Base-by-base conservation (phyloP, 2,888 invertebrate genomes). In the Tetragonisca angustula region DNA sequence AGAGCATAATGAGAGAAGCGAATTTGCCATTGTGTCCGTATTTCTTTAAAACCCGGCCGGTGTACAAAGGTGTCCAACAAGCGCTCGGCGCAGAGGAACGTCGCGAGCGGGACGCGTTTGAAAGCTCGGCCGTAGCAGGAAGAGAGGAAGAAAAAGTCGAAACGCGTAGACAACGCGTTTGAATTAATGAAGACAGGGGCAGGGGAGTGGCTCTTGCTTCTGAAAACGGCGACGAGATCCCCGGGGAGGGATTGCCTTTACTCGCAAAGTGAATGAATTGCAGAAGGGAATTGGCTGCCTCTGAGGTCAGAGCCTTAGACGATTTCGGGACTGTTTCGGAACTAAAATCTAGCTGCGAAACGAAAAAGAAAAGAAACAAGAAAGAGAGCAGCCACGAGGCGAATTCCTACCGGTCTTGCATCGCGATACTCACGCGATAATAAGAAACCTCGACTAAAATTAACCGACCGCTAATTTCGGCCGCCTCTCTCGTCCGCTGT, bases 381-480 rank as follows among this genome's bases (percentile, higher is more conserved):
- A 81, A 83, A 79, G 84, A 83, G 83, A 78, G 32, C 43, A 43
- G 9, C 36, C 68, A 52, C 73, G 69, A n/a, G 24, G 17, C 79
- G 79, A 64, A 86, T 89, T 81, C 82, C 71, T 59, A 68, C 61
- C 71, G 24, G 86, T 78, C 43, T 83, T 75, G 74, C 81, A 73
- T 71, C 81, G 72, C 54, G 75, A 19, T 43, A 50, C 52, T 59
- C 61, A 75, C 36, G 73, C 64, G 64, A 83, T 68, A 84, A 82
- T 70, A 84, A 88, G 54, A 81, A 88, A 78, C 73, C 52, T 64
- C 36, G 73, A 77, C 78, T 81, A 81, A 86, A 88, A 84, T 88
- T 86, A 86, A 77, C 54, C 77, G 50, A 64, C 52, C 36, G 56
- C 50, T 72, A 81, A 81, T 81, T 81, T 24, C 59, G 52, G 24